These are phyloP conservation scores for Corvus moneduloides DNA, from an alignment of 2,113 vertebrate species.

Conservation along the genomic window DNA sequence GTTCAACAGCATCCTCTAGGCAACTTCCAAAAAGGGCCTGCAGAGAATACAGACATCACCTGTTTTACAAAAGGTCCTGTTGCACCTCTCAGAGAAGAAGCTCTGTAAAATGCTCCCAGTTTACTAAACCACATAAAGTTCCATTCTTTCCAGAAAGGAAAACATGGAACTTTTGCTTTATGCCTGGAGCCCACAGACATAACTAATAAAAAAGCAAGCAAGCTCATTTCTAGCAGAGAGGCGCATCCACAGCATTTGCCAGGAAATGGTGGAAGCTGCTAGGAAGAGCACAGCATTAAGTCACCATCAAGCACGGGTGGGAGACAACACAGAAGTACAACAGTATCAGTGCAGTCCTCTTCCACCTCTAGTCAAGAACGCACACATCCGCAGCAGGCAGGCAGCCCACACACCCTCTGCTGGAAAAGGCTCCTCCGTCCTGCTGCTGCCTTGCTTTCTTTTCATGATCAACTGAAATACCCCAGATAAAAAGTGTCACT, in stretches of 20 bases:
- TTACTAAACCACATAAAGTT: not conserved
- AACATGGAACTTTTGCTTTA: not conserved
- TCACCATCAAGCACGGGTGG: not conserved
- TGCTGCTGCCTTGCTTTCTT: not conserved
- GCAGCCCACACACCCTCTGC: not conserved
- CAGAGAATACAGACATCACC: not conserved
- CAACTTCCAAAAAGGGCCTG: not conserved
- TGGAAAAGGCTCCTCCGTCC: not conserved
- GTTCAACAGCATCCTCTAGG: not conserved
- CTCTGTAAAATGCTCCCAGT: not conserved
- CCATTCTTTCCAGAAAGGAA: not conserved
- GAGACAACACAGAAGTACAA: not conserved
- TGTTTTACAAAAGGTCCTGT: not conserved
- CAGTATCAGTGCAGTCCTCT: not conserved
- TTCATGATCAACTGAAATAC: not conserved
- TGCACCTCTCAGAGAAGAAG: not conserved
- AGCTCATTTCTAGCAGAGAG: not conserved
- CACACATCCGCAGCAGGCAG: fast-evolving
- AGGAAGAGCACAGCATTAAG: not conserved
- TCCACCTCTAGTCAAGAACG: not conserved
- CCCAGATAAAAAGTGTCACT: not conserved
- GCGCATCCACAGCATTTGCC: not conserved
- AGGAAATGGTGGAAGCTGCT: not conserved
- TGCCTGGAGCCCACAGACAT: not conserved
- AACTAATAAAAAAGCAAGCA: not conserved